Percentiles rank a stretch among this genome's conserved stretches.
These are phyloP conservation scores for Sander vitreus DNA, from an alignment of 2,113 vertebrate genomes.

Conservation along the genomic window DNA sequence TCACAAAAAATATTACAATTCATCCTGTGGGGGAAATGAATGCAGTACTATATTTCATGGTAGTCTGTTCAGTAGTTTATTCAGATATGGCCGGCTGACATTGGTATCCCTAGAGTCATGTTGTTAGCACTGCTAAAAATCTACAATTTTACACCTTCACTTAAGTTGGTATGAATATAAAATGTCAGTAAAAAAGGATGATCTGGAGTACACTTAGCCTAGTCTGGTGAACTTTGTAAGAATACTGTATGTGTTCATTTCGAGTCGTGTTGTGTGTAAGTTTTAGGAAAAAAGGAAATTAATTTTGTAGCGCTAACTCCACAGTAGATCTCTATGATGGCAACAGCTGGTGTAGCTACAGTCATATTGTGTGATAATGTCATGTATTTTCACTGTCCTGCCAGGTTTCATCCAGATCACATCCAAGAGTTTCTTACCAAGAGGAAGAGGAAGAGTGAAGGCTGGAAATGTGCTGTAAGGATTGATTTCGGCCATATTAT, in stretches of 20 bases:
- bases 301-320: background rate
- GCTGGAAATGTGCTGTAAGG: conserved; percentile 98
- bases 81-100: too few species aligned
- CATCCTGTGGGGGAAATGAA: background rate
- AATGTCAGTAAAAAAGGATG: too few species aligned
- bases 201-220: too few species aligned
- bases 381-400: conserved; percentile 8
- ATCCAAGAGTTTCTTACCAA: conserved; percentile 94
- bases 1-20: background rate
- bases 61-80: too few species aligned
- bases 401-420: conserved; percentile 96
- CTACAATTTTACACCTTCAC: background rate
- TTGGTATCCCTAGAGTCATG: background rate
- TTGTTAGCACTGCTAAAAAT: background rate
- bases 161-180: too few species aligned
- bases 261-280: background rate
- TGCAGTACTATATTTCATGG: background rate
- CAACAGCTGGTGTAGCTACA: background rate
- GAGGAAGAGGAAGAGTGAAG: conserved; percentile 94
- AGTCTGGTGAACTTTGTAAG: background rate
- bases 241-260: background rate
- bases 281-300: background rate
- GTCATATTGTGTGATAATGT: background rate
- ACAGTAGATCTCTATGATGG: background rate
- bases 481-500: background rate